These are phyloP conservation scores for Bellardia bayeri DNA, from an alignment of 2,888 invertebrate genomes.

Conservation along the genomic window DNA sequence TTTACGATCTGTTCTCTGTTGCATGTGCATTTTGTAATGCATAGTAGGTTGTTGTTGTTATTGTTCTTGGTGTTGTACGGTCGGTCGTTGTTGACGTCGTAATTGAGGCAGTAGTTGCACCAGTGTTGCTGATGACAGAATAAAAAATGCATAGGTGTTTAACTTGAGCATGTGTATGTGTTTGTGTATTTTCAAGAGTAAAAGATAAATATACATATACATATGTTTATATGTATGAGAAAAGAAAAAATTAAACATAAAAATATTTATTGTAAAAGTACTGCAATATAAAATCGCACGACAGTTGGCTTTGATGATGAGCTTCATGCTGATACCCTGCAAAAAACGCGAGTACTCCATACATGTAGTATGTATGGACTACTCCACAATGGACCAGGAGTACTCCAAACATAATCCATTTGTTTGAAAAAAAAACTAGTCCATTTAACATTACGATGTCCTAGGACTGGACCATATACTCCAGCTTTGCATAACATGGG, in stretches of 20 bases:
- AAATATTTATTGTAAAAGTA: constrained; percentile 33
- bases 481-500: no score
- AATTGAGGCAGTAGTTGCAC: constrained; percentile 14
- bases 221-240: background rate
- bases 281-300: constrained; percentile 66
- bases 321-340: constrained; percentile 38
- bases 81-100: background rate
- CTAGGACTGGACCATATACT: no score
- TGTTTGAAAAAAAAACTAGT: no score
- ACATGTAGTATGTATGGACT: no score
- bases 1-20: constrained; percentile 67
- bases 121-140: constrained; percentile 26
- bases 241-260: background rate
- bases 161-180: constrained; percentile 14
- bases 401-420: no score
- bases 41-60: background rate
- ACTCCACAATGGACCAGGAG: no score
- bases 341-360: no score
- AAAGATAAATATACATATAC: constrained; percentile 44
- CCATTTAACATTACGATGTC: no score
- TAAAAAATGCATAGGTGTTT: constrained; percentile 43
- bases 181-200: background rate
- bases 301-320: constrained; percentile 62
- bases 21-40: constrained; percentile 64
- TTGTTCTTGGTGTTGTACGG: background rate